phyloP scores from a whole-genome alignment of 1,140 invertebrate genomes.

The Leptinotarsa defecta region DNA sequence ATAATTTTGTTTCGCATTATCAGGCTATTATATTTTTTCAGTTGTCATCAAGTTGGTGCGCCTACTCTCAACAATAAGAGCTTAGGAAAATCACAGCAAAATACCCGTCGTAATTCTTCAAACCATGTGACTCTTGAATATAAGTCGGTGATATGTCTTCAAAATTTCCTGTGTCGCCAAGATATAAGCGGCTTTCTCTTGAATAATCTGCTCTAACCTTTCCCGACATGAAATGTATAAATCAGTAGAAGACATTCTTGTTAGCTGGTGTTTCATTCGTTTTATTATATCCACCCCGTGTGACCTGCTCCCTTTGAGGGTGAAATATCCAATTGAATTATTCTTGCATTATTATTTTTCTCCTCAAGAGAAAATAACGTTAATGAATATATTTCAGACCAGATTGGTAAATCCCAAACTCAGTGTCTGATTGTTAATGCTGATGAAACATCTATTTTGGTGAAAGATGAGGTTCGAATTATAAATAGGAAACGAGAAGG shows the following conservation, averaged over 20 bases:
- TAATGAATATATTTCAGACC: not conserved
- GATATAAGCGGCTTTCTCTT: slow-evolving; percentile 19
- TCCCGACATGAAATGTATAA: slow-evolving; percentile 11
- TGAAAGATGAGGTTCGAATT: not conserved
- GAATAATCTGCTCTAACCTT: slow-evolving; percentile 11
- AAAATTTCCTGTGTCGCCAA: slow-evolving; percentile 15
- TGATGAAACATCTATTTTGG: not conserved
- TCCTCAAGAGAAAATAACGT: not conserved
- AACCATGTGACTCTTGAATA: slow-evolving; percentile 14
- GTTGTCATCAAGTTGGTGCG: no score
- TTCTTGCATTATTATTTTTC: no score
- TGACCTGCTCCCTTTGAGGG: not conserved
- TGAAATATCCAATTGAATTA: not conserved
- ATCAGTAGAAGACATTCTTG: slow-evolving; percentile 9
- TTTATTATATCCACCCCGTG: not conserved
- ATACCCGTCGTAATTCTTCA: slow-evolving; percentile 6
- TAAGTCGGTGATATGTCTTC: slow-evolving; percentile 21
- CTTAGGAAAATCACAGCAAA: not conserved
- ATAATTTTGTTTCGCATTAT: no score
- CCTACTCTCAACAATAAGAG: no score
- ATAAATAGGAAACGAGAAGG: not conserved
- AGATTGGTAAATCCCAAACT: not conserved
- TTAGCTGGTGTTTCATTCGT: not conserved
- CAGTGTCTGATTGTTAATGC: not conserved
- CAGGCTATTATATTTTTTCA: no score